phyloP scores from a whole-genome alignment of 1,140 invertebrate genomes.

The Leptopilina boulardi region DNA sequence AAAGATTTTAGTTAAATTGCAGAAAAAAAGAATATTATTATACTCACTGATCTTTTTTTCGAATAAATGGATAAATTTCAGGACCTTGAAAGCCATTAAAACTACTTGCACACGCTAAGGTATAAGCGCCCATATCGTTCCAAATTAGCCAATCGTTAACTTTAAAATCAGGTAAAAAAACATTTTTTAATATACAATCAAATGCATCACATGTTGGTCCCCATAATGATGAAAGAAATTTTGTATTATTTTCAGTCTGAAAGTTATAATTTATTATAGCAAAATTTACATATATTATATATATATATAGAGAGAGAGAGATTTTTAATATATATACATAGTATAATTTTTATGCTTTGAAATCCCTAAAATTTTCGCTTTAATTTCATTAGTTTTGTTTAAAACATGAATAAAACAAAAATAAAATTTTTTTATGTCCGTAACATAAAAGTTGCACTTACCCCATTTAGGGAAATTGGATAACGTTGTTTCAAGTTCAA shows the following conservation, averaged over 20 bases:
- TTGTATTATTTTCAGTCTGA: constrained; percentile 51
- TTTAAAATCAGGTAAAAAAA: constrained; percentile 74
- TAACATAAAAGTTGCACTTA: no score
- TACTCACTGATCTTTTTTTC: constrained; percentile 53
- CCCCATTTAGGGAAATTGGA: constrained; percentile 75
- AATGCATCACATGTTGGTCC: constrained; percentile 83
- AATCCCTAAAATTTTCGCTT: no score
- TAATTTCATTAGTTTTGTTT: no score
- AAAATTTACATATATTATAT: no score
- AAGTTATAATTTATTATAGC: no score
- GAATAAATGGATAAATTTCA: constrained; percentile 67
- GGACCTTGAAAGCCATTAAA: constrained; percentile 80
- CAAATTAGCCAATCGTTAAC: constrained; percentile 80
- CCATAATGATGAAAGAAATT: constrained; percentile 76
- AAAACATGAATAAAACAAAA: no score
- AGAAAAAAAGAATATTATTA: no score
- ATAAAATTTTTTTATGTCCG: neutral
- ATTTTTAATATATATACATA: neutral
- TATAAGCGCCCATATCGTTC: constrained; percentile 80
- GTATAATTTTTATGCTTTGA: no score
- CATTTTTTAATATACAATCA: constrained; percentile 78
- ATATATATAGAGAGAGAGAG: no score
- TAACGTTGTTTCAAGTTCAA: constrained; percentile 53
- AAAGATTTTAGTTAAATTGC: no score
- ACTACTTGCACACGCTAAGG: constrained; percentile 73